Conservation (phyloP, 1,140 invertebrate species). For the Halictus rubicundus region DNA sequence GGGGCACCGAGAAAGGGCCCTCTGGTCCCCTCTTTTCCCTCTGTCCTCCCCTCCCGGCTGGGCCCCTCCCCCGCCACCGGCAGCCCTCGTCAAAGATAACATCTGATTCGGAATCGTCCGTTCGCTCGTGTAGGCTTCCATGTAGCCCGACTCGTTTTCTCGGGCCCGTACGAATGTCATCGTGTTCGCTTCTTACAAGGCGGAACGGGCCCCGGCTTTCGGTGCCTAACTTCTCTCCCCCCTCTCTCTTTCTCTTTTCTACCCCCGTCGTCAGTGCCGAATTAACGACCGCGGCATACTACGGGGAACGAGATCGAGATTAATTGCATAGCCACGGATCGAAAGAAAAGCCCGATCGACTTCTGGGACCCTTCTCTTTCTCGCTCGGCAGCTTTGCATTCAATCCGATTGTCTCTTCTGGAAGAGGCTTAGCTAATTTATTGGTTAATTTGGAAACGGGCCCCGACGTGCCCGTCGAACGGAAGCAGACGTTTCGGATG, state of each 20-base stretch:
- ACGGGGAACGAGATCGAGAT: conserved; percentile 59
- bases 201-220: conserved; percentile 35
- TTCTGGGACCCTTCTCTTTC: too few relatives aligned
- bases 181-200: conserved; percentile 64
- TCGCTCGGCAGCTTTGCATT: conserved; percentile 19
- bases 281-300: conserved; percentile 59
- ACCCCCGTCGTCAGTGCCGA: conserved; percentile 52
- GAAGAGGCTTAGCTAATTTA: conserved; percentile 35
- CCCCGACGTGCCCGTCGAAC: neutral
- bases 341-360: conserved; percentile 32
- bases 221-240: neutral
- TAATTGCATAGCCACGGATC: conserved; percentile 57
- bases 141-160: conserved; percentile 67
- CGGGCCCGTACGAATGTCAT: conserved; percentile 66
- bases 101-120: conserved; percentile 78
- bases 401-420: conserved; percentile 2
- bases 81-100: conserved; percentile 77
- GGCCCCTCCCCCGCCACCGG: conserved; percentile 41
- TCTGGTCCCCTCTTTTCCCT: conserved; percentile 4
- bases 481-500: neutral
- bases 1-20: conserved; percentile 66
- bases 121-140: conserved; percentile 69
- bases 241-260: too few relatives aligned
- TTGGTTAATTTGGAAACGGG: conserved; percentile 36
- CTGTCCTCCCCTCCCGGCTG: conserved; percentile 31